A percentile compares a stretch with the other conserved stretches of the same genome.
Conservation (phyloP, 2,888 invertebrate genomes). For the Tenthredo distinguenda region DNA sequence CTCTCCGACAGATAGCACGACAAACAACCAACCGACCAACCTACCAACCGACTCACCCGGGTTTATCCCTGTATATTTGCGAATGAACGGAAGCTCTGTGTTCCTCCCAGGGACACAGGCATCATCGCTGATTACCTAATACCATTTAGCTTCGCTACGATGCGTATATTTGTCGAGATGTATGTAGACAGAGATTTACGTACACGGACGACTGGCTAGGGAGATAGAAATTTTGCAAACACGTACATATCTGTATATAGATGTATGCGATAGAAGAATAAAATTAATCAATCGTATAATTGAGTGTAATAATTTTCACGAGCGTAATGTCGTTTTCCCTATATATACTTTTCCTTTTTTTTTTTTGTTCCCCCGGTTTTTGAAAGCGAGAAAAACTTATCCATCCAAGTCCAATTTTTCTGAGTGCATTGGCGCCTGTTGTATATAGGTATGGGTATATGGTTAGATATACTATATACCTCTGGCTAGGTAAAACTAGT, state of each 20-base stretch:
- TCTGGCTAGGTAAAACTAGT: neutral
- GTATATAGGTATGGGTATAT: neutral
- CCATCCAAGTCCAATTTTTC: conserved; percentile 32
- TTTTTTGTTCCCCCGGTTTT: too few relatives aligned
- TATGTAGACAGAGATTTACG: neutral
- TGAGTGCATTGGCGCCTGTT: conserved; percentile 19
- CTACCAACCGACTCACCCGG: neutral
- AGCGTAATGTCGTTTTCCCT: neutral
- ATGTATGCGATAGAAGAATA: neutral
- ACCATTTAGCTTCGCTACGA: conserved; percentile 1
- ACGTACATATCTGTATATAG: neutral
- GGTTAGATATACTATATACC: neutral
- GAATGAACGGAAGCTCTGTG: conserved; percentile 17
- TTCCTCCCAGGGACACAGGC: neutral
- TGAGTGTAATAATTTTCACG: conserved; percentile 15
- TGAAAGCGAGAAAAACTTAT: neutral
- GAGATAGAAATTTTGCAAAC: neutral
- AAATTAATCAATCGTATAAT: conserved; percentile 17
- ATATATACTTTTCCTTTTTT: neutral
- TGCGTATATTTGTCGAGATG: neutral
- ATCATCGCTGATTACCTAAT: conserved; percentile 38
- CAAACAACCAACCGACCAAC: conserved; percentile 28
- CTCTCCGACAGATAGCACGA: neutral
- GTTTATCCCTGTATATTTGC: conserved; percentile 18
- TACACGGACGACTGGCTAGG: neutral